These are phyloP conservation scores for Microctonus hyperodae DNA, from an alignment of 2,888 invertebrate species.

Conservation along the genomic window DNA sequence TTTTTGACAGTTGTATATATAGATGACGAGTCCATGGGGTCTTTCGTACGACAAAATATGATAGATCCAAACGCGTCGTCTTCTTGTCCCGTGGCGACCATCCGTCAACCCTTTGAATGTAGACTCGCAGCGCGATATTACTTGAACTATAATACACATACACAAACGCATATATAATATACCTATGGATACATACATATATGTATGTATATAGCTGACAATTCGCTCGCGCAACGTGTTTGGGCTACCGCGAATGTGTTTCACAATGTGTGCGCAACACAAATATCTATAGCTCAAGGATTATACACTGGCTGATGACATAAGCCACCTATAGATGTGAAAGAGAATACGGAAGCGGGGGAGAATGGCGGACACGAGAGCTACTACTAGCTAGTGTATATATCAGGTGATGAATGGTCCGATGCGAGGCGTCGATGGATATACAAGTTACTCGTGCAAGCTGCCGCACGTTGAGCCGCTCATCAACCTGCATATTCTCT, in stretches of 20 bases:
- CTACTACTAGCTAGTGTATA: slow-evolving; percentile 30
- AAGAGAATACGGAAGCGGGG: slow-evolving; percentile 33
- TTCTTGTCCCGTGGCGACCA: slow-evolving; percentile 60
- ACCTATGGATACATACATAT: no score
- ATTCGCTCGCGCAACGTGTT: not conserved
- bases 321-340: slow-evolving; percentile 11
- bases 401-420: slow-evolving; percentile 49
- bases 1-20: slow-evolving; percentile 4
- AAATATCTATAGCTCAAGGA: slow-evolving; percentile 41
- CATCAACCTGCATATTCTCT: slow-evolving; percentile 26
- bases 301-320: slow-evolving; percentile 40
- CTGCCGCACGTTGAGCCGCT: slow-evolving; percentile 27
- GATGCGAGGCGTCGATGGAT: slow-evolving; percentile 48
- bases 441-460: slow-evolving; percentile 30
- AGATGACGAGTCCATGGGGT: slow-evolving; percentile 21
- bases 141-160: slow-evolving; percentile 11
- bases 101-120: slow-evolving; percentile 58
- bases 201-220: no score
- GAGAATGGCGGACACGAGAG: not conserved
- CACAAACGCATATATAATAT: slow-evolving; percentile 28
- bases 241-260: not conserved
- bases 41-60: slow-evolving; percentile 47
- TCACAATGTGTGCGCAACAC: slow-evolving; percentile 22
- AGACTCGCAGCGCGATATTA: not conserved
- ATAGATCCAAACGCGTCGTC: slow-evolving; percentile 57